Evolutionary conservation across 2,888 invertebrate species (phyloP).

Genomic region (Aradus depressus): DNA sequence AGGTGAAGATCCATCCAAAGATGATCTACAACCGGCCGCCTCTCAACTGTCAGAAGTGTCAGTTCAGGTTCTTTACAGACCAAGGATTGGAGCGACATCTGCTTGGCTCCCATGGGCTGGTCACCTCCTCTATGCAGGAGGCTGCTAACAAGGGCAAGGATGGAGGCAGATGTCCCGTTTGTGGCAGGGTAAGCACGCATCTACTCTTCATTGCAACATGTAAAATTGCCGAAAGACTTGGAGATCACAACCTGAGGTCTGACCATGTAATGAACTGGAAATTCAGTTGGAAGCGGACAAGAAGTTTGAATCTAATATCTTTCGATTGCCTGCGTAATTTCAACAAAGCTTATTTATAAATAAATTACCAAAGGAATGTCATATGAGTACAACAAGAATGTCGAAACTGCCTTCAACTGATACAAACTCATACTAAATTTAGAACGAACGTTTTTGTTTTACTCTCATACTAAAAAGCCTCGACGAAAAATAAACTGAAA

Average conservation of each 20-base stretch:
- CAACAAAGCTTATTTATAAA: no score
- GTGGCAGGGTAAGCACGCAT: constrained; percentile 64
- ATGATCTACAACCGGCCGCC: constrained; percentile 93
- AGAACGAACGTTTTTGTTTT: no score
- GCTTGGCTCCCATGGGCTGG: constrained; percentile 84
- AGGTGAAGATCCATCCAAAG: constrained; percentile 90
- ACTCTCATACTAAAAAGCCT: no score
- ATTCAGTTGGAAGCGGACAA: background rate
- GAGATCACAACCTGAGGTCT: no score
- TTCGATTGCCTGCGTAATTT: no score
- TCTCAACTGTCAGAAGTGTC: constrained; percentile 90
- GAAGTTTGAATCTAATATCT: no score
- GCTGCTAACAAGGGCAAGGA: constrained; percentile 91
- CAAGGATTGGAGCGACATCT: constrained; percentile 86
- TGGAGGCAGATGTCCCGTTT: constrained; percentile 86
- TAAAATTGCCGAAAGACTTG: background rate
- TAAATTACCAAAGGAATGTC: no score
- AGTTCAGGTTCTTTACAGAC: constrained; percentile 93
- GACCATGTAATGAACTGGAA: no score
- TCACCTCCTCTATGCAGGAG: constrained; percentile 91
- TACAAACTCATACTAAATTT: no score
- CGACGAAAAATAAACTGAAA: no score
- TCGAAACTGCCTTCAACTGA: no score
- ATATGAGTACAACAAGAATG: no score
- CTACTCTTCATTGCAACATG: background rate